phyloP scores from a whole-genome alignment of 2,888 invertebrate species.

The Fragum sueziense region DNA sequence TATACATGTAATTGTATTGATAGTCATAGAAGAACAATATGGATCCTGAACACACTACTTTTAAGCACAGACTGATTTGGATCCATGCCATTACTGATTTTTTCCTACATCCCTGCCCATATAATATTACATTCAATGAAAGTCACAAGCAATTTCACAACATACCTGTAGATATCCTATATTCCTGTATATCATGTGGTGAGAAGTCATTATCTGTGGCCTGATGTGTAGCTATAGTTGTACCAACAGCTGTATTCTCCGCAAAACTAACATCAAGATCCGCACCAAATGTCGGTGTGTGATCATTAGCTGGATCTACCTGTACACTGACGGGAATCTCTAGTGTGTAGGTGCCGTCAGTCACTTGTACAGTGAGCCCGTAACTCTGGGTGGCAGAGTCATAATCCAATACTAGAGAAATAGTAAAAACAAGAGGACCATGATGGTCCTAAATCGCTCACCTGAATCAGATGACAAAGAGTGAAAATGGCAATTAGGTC shows the following conservation, averaged over 20 bases:
- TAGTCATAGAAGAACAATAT: no score
- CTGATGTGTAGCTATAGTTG: conserved; percentile 60
- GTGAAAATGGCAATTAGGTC: no score
- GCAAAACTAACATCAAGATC: conserved; percentile 39
- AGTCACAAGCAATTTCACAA: no score
- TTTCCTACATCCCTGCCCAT: no score
- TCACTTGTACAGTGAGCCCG: conserved; percentile 60
- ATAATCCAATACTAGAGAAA: conserved; percentile 66
- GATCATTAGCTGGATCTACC: conserved; percentile 71
- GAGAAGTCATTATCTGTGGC: conserved; percentile 64
- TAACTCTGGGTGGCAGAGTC: conserved; percentile 67
- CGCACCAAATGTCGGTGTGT: conserved; percentile 64
- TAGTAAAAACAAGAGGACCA: neutral
- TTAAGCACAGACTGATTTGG: no score
- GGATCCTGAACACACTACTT: no score
- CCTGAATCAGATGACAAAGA: no score
- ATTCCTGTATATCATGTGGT: conserved; percentile 55
- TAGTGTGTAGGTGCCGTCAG: conserved; percentile 60
- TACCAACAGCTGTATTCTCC: conserved; percentile 63
- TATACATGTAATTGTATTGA: no score
- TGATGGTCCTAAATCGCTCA: no score
- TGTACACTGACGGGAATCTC: conserved; percentile 60
- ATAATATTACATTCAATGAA: no score
- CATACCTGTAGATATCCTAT: conserved; percentile 30
- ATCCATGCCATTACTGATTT: no score